Percentiles rank a stretch among this genome's conserved stretches.
phyloP scores from a whole-genome alignment of 2,888 invertebrate genomes.

The Orchestes rusci region DNA sequence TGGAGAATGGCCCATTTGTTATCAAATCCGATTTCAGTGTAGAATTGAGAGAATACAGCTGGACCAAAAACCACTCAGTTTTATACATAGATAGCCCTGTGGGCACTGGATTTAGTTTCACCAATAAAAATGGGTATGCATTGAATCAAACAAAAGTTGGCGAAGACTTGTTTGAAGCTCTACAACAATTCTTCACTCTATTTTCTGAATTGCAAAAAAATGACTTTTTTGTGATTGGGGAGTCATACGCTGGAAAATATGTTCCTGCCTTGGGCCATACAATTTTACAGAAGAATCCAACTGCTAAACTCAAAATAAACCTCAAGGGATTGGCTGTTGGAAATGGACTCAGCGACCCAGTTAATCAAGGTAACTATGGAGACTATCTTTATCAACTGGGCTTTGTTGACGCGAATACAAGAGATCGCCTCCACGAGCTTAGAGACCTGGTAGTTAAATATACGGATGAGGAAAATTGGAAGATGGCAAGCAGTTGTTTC shows the following conservation, averaged over 20 bases:
- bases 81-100: constrained; percentile 92
- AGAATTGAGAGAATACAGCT: constrained; percentile 58
- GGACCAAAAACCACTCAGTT: constrained; percentile 72
- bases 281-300: constrained; percentile 58
- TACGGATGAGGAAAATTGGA: constrained; percentile 58
- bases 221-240: constrained; percentile 82
- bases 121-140: constrained; percentile 48
- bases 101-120: constrained; percentile 81
- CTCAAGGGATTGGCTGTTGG: constrained; percentile 65
- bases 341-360: constrained; percentile 73
- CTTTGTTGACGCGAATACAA: constrained; percentile 58
- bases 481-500: constrained; percentile 55
- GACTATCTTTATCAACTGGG: constrained; percentile 76
- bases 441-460: constrained; percentile 50
- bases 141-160: constrained; percentile 80
- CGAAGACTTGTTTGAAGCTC: constrained; percentile 65
- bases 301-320: constrained; percentile 59
- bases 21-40: constrained; percentile 13
- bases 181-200: constrained; percentile 75
- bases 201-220: constrained; percentile 68
- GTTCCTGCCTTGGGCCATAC: constrained; percentile 70
- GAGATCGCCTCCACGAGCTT: constrained; percentile 51
- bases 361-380: constrained; percentile 67
- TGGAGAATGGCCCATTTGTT: constrained; percentile 39
- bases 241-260: constrained; percentile 79